Conservation (phyloP, 1,140 invertebrate genomes). For the Rhagoletis zephyria region DNA sequence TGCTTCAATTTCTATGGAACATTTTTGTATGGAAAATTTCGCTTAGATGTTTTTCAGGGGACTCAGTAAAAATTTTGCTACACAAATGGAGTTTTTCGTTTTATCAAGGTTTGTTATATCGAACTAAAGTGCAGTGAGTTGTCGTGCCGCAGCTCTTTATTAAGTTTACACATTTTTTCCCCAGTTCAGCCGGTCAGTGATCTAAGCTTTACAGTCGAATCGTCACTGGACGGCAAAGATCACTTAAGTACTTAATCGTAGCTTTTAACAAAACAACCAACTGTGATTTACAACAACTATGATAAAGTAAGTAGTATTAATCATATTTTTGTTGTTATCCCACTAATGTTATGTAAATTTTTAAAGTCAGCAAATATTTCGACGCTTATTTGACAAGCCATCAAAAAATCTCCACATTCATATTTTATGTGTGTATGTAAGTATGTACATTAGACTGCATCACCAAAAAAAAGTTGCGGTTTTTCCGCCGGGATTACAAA, state of each 20-base stretch:
- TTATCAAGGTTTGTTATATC: neutral
- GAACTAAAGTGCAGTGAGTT: neutral
- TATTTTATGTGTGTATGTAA: too few relatives aligned
- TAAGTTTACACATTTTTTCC: neutral
- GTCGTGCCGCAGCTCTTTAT: neutral
- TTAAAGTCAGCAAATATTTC: conserved; percentile 14
- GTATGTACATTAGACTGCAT: too few relatives aligned
- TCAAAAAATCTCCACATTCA: neutral
- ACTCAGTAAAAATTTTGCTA: neutral
- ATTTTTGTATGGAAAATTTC: too few relatives aligned
- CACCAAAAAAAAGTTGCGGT: too few relatives aligned
- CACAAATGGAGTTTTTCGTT: neutral
- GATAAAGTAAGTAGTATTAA: neutral
- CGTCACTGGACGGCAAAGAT: neutral
- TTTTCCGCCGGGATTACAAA: too few relatives aligned
- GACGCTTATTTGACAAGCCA: conserved; percentile 33
- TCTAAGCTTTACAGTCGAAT: neutral
- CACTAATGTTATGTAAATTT: conserved; percentile 1
- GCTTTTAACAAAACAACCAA: conserved; percentile 15
- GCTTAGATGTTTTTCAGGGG: too few relatives aligned
- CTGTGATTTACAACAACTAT: neutral
- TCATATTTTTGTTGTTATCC: neutral
- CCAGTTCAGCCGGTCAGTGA: neutral
- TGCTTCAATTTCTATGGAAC: too few relatives aligned
- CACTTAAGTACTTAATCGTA: neutral